These are phyloP conservation scores for Furcifer pardalis DNA, from an alignment of 2,797 vertebrate genomes.

Conservation along the genomic window DNA sequence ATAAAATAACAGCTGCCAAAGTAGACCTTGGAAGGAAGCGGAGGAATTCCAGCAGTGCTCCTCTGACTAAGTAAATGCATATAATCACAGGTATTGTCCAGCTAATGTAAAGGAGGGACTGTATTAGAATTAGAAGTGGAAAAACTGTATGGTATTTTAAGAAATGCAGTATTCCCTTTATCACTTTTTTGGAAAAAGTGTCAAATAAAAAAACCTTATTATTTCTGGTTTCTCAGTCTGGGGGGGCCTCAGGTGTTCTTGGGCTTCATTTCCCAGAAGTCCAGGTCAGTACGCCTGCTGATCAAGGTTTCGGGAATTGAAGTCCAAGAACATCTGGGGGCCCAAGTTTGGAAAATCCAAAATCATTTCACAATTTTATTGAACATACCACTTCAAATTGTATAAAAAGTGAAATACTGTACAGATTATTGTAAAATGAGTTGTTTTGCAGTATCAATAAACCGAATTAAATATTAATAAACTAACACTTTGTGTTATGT, in stretches of 20 bases:
- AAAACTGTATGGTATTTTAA: background rate
- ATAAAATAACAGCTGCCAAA: conserved; percentile 6
- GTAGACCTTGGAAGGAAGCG: background rate
- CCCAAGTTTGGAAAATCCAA: too few relatives aligned
- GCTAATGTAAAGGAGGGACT: background rate
- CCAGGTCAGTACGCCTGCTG: too few relatives aligned
- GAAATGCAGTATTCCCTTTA: background rate
- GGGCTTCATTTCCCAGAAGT: too few relatives aligned
- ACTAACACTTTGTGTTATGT: background rate
- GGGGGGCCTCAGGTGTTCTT: too few relatives aligned
- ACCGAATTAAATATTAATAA: too few relatives aligned
- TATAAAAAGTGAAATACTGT: too few relatives aligned
- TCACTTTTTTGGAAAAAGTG: background rate
- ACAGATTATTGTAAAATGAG: too few relatives aligned
- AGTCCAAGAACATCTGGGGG: too few relatives aligned
- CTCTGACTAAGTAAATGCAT: background rate
- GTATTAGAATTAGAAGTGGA: background rate
- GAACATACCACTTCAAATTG: background rate
- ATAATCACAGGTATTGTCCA: background rate
- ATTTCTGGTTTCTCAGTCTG: too few relatives aligned
- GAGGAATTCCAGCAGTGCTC: background rate
- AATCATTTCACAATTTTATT: background rate
- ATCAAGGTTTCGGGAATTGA: too few relatives aligned
- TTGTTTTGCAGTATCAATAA: too few relatives aligned
- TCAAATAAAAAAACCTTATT: too few relatives aligned